Conservation (phyloP, 2,797 vertebrate species). For the Astyanax mexicanus region DNA sequence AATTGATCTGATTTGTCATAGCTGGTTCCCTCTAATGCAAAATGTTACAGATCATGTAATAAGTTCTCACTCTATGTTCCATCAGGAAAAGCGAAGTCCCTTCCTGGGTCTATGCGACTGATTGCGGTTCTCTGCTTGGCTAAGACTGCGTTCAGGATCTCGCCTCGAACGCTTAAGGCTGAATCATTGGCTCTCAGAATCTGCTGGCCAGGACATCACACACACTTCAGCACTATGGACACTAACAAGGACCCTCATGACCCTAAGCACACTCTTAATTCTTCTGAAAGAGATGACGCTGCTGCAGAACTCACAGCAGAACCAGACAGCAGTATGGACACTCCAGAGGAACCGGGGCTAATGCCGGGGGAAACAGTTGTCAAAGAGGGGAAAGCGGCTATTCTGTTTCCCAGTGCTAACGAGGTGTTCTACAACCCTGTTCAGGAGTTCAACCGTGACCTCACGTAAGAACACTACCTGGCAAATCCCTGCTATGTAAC, state of each 20-base stretch:
- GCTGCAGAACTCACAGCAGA: constrained; percentile 26
- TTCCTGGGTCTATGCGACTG: constrained; percentile 21
- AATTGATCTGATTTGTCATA: too few relatives aligned
- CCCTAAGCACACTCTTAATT: neutral
- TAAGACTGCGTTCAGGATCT: neutral
- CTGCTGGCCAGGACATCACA: constrained; percentile 11
- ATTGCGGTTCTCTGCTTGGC: neutral
- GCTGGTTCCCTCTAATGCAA: too few relatives aligned
- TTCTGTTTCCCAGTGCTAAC: constrained; percentile 87
- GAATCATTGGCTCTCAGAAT: constrained; percentile 10
- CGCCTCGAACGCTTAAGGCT: neutral
- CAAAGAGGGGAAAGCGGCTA: constrained; percentile 85
- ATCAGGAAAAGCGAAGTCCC: too few relatives aligned
- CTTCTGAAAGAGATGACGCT: neutral
- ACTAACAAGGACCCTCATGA: constrained; percentile 25
- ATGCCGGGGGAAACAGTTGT: constrained; percentile 80
- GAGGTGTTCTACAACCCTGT: constrained; percentile 96
- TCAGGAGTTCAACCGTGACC: constrained; percentile 93
- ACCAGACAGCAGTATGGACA: neutral
- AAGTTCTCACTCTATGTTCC: too few relatives aligned
- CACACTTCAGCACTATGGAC: constrained; percentile 67
- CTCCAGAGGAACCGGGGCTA: constrained; percentile 47
- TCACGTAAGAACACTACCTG: too few relatives aligned
- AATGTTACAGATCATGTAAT: too few relatives aligned
- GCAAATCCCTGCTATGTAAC: too few relatives aligned